Evolutionary conservation across 2,797 vertebrate genomes (phyloP), one percentile per base, ranked within the genome.

Genomic region (Sebastes oblongus): DNA sequence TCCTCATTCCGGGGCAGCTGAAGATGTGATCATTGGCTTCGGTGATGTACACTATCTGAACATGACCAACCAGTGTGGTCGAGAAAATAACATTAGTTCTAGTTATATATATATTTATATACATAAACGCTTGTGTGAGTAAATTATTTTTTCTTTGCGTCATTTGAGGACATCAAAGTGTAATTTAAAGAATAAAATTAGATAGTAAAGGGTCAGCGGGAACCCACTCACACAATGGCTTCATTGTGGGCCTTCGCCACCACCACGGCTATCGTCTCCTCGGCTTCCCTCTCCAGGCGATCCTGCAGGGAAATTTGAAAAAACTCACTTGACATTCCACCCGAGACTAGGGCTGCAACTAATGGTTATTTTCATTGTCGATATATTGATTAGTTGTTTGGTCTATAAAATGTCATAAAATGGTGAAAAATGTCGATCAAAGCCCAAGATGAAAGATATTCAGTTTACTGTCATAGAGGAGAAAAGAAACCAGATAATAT

Each of bases 201-300:
- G 87, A 80, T 66, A 66, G 52, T 78, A 82, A 88, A 29, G 81
- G 75, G 62, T 68, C 36, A 74, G 87, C 29, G 24, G 86, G 86
- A 82, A 88, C 59, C 80, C 70, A 93, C 97, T 97, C 94, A 98
- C 97, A 91, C 82, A 91, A 97, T 70, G 34, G 97, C 96, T 80
- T 97, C 96, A 81, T 75, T 94, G 92, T 97, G 97, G 82, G 97
- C 95, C 77, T 76, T 91, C 77, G 96, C 95, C 59, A 96, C 92
- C 83, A 96, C 86, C 89, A 88, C 86, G 59, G 94, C 83, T 73
- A 97, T 95, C 88, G 93, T 96, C 91, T 94, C 94, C 88, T 97
- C 95, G 11, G 96, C 96, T 86, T 98, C 96, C 75, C 87, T 93
- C 94, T 97, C 96, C 78, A 97, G 86, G 59, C 91, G 93, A 81